phyloP scores from a whole-genome alignment of 1,140 invertebrate species.

The Macrobrachium rosenbergii region DNA sequence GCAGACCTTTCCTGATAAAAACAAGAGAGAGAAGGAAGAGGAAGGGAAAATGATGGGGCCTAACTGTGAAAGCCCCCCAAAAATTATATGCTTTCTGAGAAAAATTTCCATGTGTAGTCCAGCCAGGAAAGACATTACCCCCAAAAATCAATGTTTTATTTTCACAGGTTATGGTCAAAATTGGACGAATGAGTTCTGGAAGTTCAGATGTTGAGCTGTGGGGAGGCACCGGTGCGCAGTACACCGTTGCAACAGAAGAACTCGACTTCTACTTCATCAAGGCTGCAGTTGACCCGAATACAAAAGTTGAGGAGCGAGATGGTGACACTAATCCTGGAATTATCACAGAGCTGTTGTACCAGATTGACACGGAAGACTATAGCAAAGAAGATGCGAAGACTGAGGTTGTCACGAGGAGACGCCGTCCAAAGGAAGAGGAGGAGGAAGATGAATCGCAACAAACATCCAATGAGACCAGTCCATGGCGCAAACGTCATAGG shows the following conservation, averaged over 20 bases:
- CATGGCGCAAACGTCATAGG: slow-evolving; percentile 15
- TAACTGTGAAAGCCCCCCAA: no score
- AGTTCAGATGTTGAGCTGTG: slow-evolving; percentile 64
- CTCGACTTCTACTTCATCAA: slow-evolving; percentile 65
- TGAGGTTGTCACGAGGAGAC: background rate
- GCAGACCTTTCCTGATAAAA: no score
- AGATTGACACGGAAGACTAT: slow-evolving; percentile 40
- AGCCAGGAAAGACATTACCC: no score
- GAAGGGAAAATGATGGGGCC: no score
- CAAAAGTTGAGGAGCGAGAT: slow-evolving; percentile 55
- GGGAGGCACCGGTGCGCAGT: slow-evolving; percentile 63
- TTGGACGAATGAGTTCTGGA: slow-evolving; percentile 58
- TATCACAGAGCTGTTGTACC: slow-evolving; percentile 65
- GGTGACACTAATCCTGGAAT: slow-evolving; percentile 57
- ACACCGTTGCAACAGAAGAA: slow-evolving; percentile 54
- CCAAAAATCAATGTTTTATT: background rate
- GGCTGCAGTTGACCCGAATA: slow-evolving; percentile 64
- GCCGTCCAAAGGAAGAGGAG: background rate
- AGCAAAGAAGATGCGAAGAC: no score
- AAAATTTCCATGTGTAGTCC: no score
- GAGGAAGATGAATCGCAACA: background rate
- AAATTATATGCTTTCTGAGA: no score
- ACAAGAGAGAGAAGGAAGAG: no score
- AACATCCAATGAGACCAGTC: background rate
- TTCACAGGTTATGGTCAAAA: slow-evolving; percentile 60